Base-by-base conservation (phyloP, 64 coral and sea anemone species). In the Trachythela sp. region DNA sequence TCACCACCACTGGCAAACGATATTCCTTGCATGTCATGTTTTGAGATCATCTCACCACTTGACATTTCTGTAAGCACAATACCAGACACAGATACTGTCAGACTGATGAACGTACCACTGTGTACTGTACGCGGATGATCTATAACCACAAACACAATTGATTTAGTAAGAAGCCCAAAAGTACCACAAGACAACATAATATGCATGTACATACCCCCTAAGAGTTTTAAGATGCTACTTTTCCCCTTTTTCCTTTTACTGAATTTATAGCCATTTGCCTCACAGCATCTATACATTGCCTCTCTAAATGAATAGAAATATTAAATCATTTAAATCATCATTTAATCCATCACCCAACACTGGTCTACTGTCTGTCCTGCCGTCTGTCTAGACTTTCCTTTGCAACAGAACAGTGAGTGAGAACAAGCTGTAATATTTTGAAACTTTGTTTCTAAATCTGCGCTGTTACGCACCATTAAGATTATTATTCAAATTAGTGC, bases 1-100 rank as follows among this genome's bases (percentile, higher is more conserved):
- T 98, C 95, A 75, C 95, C 95, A 17, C 95, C 95, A 94, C 95
- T 98, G 50, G 95, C 95, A 87, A 98, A 98, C 8, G 95, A 98
- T 56, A 98, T 98, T 83, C 95, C 95, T 83, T 98, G 95, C 95
- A 98, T 98, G 85, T 98, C 95, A 87, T 98, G 95, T 48, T 93
- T 92, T 13, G 72, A 14, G 48, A 98, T 89, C 70, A 92, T 56
- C 85, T 35, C 89, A 3, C 95, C 93, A 48, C 38, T 93, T 27
- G 94, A 89, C 49, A 98, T 98, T 39, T 88, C 90, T 48, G 90
- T 84, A 38, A 98, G 56, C 77, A 87, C 94, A 54, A 98, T 98
- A 30, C 95, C 95, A 89, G 83, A 77, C 38, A 93, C 91, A 30
- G 91, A 88, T 36, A 98, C 85, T 10, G 91, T 98, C 84, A 97